Conservation (phyloP, 2,797 vertebrate genomes). For the Mallotus villosus region DNA sequence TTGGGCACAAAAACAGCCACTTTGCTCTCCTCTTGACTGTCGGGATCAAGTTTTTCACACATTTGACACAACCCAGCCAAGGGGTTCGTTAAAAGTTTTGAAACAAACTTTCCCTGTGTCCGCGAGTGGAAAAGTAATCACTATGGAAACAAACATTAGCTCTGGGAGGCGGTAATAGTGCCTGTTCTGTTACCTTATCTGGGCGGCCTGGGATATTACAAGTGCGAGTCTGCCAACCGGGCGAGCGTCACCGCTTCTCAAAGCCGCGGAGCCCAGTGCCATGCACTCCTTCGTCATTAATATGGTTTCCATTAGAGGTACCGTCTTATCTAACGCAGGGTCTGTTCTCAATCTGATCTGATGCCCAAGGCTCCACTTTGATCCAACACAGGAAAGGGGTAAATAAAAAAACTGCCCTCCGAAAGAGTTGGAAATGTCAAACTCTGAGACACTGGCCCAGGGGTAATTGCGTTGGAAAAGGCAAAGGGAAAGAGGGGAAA, state of each 20-base stretch:
- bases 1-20: slow-evolving; percentile 24
- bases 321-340: slow-evolving; percentile 28
- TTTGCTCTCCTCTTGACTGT: slow-evolving; percentile 17
- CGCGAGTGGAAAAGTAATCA: slow-evolving; percentile 45
- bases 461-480: slow-evolving; percentile 4
- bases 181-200: slow-evolving; percentile 33
- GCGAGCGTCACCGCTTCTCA: neutral
- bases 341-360: slow-evolving; percentile 21
- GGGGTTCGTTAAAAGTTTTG: slow-evolving; percentile 17
- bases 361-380: slow-evolving; percentile 13
- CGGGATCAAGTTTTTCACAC: slow-evolving; percentile 42
- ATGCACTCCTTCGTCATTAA: slow-evolving; percentile 25
- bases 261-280: neutral
- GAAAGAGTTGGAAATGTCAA: slow-evolving; percentile 31
- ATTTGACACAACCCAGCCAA: slow-evolving; percentile 43
- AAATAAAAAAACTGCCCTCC: neutral
- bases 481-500: slow-evolving; percentile 8
- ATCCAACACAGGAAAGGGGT: slow-evolving; percentile 18
- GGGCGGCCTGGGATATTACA: slow-evolving; percentile 20
- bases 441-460: slow-evolving; percentile 27
- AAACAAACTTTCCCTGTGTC: slow-evolving; percentile 48
- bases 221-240: slow-evolving; percentile 16
- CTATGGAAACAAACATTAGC: slow-evolving; percentile 57
- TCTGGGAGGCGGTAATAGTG: slow-evolving; percentile 12
- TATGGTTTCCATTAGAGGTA: slow-evolving; percentile 42